phyloP scores from a whole-genome alignment of 2,113 vertebrate species.

The Sorex araneus region DNA sequence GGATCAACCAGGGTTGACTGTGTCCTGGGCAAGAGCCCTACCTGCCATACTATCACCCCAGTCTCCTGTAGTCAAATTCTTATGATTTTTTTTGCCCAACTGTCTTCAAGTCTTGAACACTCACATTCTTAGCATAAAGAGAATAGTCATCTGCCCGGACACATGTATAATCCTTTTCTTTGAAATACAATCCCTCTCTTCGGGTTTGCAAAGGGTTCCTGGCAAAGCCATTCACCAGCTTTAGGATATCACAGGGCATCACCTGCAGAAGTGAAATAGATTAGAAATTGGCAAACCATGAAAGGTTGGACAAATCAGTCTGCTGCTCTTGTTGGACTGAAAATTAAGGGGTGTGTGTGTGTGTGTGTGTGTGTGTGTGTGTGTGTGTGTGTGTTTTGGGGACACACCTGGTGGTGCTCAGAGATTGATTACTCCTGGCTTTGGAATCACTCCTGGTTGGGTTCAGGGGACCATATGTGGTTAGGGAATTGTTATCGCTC shows the following conservation, averaged over 20 bases:
- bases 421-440: too few species aligned
- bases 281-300: neutral
- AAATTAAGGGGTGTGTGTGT: neutral
- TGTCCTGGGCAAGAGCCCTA: too few species aligned
- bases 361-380: too few species aligned
- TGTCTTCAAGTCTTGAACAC: constrained; percentile 69
- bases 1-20: too few species aligned
- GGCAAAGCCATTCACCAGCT: constrained; percentile 85
- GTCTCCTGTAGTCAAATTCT: neutral
- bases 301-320: neutral
- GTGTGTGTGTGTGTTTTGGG: too few species aligned
- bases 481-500: too few species aligned
- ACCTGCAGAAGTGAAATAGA: constrained; percentile 81
- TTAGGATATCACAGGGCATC: constrained; percentile 77
- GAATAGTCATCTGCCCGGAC: constrained; percentile 88
- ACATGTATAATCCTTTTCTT: constrained; percentile 87
- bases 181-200: constrained; percentile 87
- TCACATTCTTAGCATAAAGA: constrained; percentile 88
- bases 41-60: too few species aligned
- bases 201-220: constrained; percentile 85
- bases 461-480: too few species aligned
- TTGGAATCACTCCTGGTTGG: too few species aligned
- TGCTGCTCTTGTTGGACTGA: neutral
- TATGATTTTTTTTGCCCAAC: constrained; percentile 39
- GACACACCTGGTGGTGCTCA: too few species aligned